Evolutionary conservation across 2,797 vertebrate genomes (phyloP).

Genomic region (Dallia pectoralis): DNA sequence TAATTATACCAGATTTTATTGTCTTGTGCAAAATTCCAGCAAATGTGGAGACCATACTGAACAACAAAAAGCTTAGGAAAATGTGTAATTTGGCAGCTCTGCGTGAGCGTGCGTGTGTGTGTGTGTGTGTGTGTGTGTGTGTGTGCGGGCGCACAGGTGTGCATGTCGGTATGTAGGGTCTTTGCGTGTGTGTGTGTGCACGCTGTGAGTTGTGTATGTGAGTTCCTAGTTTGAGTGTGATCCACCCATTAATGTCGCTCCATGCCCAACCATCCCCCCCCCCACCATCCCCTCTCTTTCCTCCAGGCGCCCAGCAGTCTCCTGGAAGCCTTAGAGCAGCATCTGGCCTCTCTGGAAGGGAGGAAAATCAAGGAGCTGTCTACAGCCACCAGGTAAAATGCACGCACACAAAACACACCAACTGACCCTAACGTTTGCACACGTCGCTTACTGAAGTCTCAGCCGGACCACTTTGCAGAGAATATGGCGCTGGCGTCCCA

Average conservation of each 20-base stretch:
- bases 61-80: slow-evolving; percentile 39
- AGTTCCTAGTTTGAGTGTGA: neutral
- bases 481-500: no score
- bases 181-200: slow-evolving; percentile 20
- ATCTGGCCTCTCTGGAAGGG: slow-evolving; percentile 93
- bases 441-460: neutral
- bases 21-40: neutral
- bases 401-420: neutral
- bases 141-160: neutral
- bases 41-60: neutral
- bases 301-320: slow-evolving; percentile 88
- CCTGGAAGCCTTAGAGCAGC: slow-evolving; percentile 92
- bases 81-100: slow-evolving; percentile 57
- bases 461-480: no score
- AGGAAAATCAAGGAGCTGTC: slow-evolving; percentile 88
- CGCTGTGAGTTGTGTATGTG: slow-evolving; percentile 27
- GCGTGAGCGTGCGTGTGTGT: slow-evolving; percentile 42
- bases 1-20: slow-evolving; percentile 64
- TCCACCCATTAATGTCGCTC: slow-evolving; percentile 10
- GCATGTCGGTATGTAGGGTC: slow-evolving; percentile 22
- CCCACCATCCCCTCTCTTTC: slow-evolving; percentile 23
- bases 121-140: slow-evolving; percentile 42
- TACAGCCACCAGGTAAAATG: slow-evolving; percentile 81
- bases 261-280: slow-evolving; percentile 12
- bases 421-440: neutral